Conservation (phyloP, 2,888 invertebrate species). For the Pyrgus malvae region DNA sequence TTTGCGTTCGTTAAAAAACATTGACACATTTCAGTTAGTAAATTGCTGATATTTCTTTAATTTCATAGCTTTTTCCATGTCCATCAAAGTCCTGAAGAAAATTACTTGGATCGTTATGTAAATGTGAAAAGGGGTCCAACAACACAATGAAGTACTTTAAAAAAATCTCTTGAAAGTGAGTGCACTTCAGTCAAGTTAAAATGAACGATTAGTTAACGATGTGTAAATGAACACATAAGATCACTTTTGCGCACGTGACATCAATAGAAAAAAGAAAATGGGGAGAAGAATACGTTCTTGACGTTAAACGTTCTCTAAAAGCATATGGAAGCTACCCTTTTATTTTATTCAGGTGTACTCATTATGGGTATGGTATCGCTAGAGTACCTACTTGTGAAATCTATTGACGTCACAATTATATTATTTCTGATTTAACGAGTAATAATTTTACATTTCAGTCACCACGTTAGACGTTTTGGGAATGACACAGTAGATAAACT, state of each 20-base stretch:
- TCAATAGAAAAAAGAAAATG: slow-evolving; percentile 34
- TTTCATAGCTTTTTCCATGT: too few relatives aligned
- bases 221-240: slow-evolving; percentile 50
- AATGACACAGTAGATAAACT: too few relatives aligned
- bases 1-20: background rate
- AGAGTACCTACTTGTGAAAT: too few relatives aligned
- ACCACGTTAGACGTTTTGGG: too few relatives aligned
- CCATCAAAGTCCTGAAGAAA: too few relatives aligned
- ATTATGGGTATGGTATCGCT: too few relatives aligned
- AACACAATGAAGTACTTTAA: background rate
- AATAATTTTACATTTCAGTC: too few relatives aligned
- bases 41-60: too few relatives aligned
- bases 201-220: slow-evolving; percentile 18
- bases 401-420: too few relatives aligned
- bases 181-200: background rate
- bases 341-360: slow-evolving; percentile 9
- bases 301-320: slow-evolving; percentile 12
- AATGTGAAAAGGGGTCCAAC: too few relatives aligned
- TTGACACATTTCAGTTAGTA: background rate
- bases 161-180: background rate
- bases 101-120: too few relatives aligned
- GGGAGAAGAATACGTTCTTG: slow-evolving; percentile 15
- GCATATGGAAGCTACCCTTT: slow-evolving; percentile 23
- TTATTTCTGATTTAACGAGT: too few relatives aligned
- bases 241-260: slow-evolving; percentile 65